Base-by-base conservation (phyloP, 2,113 vertebrate species). In the Tragulus kanchil region DNA sequence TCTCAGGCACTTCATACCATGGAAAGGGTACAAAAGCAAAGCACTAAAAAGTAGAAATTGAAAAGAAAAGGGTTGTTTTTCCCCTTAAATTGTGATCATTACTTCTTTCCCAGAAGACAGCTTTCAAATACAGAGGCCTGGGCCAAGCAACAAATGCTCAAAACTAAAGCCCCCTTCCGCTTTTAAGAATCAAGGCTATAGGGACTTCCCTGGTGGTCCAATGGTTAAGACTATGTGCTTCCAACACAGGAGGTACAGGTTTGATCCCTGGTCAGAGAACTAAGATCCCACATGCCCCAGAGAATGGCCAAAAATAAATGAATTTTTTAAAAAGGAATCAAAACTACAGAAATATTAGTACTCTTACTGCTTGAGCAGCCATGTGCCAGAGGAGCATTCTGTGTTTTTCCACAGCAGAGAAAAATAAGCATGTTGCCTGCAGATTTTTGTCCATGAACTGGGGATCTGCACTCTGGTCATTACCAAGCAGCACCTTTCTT, bases 361-460 rank as follows among this genome's bases (percentile, higher is more conserved):
- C 25, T 59, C 28, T 59, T 19, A 9, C 1, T 7, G 16, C 23
- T 45, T 79, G 11, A 23, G 59, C 26, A 5, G 26, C 11, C 19
- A 4, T 10, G 61, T 64, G 88, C 64, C 21, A 5, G 54, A 42
- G 17, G 56, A 61, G 0, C 6, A 17, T 28, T 59, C 31, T 2
- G 8, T 23, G 16, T 9, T 48, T 83, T 81, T 58, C 73, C n/a
- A 62, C 0, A 7, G 3, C 6, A 12, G 25, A 62, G 77, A 84
- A 88, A 67, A 73, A 48, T 0, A 25, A 79, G 11, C 42, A 13
- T 4, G 11, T 21, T 31, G 61, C 67, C 82, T 48, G 36, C 62
- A 84, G 78, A 71, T 6, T 71, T 96, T 58, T 79, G 83, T 91
- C 61, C 25, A 15, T 54, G 65, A 67, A 77, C 45, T 73, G 91